phyloP scores from a whole-genome alignment of 2,113 vertebrate genomes.

The Alosa alosa region DNA sequence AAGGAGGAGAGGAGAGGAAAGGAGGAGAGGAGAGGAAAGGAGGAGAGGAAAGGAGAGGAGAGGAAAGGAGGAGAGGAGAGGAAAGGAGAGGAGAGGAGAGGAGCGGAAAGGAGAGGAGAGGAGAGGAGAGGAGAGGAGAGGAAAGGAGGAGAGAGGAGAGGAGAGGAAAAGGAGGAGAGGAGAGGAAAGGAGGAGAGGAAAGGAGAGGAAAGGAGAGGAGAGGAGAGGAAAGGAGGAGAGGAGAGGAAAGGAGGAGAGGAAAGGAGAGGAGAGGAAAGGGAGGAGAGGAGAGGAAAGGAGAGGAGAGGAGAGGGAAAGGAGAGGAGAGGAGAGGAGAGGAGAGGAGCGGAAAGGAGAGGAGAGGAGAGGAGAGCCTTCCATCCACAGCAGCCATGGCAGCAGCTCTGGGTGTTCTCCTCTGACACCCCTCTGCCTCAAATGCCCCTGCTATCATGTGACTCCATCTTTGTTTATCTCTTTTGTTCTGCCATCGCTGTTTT shows the following conservation, averaged over 20 bases:
- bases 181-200: not conserved
- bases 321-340: constrained; percentile 1
- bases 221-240: not conserved
- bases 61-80: not conserved
- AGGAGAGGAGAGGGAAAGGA: not conserved
- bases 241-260: not conserved
- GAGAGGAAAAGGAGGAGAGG: not conserved
- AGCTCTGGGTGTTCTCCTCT: constrained; percentile 45
- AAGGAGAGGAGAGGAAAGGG: not conserved
- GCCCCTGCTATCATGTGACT: constrained; percentile 40
- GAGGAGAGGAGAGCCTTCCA: not conserved
- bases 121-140: not conserved
- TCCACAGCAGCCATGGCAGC: not conserved
- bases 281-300: not conserved
- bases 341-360: not conserved
- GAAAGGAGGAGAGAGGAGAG: not conserved
- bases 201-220: not conserved
- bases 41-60: not conserved
- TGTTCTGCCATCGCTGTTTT: constrained; percentile 50
- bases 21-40: too few relatives aligned
- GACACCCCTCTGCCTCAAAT: constrained; percentile 46
- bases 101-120: not conserved
- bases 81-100: not conserved
- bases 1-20: not conserved
- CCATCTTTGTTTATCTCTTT: constrained; percentile 53